These are phyloP conservation scores for Rosalia funebris DNA, from an alignment of 2,888 invertebrate species.

Conservation along the genomic window DNA sequence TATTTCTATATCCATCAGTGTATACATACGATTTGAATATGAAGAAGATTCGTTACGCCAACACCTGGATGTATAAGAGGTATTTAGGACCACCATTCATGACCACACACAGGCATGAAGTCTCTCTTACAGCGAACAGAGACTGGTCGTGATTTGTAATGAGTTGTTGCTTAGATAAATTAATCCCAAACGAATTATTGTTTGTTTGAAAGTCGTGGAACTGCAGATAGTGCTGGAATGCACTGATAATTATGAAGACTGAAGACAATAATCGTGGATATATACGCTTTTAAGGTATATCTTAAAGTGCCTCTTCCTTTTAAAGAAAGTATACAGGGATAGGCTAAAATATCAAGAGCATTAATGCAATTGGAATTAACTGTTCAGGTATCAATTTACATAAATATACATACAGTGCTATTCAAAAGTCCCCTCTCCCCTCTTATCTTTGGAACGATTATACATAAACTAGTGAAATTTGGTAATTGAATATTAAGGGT, in stretches of 20 bases:
- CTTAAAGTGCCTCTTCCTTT: too few species aligned
- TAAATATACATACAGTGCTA: too few species aligned
- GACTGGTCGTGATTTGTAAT: neutral
- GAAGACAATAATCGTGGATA: too few species aligned
- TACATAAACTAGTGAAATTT: too few species aligned
- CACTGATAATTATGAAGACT: neutral
- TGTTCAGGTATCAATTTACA: too few species aligned
- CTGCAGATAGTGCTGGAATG: neutral
- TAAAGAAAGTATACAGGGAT: too few species aligned
- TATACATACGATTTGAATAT: neutral
- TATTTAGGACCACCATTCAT: slow-evolving; percentile 8
- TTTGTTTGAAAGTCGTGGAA: neutral
- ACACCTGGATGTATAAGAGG: slow-evolving; percentile 1
- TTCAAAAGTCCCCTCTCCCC: too few species aligned
- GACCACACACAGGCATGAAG: slow-evolving; percentile 8
- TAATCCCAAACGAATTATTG: neutral
- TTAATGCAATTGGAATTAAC: too few species aligned
- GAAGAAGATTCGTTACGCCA: neutral
- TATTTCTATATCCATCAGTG: neutral
- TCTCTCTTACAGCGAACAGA: neutral
- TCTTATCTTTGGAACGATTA: too few species aligned
- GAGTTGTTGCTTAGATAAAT: neutral
- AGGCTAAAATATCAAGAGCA: too few species aligned
- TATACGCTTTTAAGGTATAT: too few species aligned
- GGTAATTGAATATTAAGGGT: too few species aligned